Evolutionary conservation across 2,888 invertebrate species (phyloP), one percentile per base, ranked within the genome.

Genomic region (Acronicta leporina): DNA sequence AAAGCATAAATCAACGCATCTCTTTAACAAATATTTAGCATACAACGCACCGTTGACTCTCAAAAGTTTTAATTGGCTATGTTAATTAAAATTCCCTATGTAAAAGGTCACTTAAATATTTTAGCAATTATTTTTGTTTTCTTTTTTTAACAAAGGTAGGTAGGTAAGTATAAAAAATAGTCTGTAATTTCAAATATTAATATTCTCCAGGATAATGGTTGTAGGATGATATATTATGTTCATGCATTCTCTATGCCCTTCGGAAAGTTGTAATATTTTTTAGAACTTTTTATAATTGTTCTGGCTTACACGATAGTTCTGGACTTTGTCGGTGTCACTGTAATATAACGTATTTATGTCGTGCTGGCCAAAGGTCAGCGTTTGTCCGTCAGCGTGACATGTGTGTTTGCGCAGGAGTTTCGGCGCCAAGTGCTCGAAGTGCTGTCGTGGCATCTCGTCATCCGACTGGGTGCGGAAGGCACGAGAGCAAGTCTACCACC

Each of bases 401-500:
- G 61, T 76, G 41, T 68, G 46, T 63, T 81, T 84, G 80, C 75
- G 68, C 92, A 99, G 99, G 95, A 97, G 97, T 86, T 99, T 98
- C 91, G 98, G 99, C 66, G 97, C 98, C 58, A 99, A 99, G 94
- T 99, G 99, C 92, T 97, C 98, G 51, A 99, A 99, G 90, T 99
- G 99, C 92, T 96, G 97, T 79, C 96, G 99, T 54, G 97, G 97
- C 79, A 98, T 99, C 85, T 98, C 98, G 15, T 96, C 99, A 15
- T 98, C 98, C 45, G 99, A 99, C 94, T 99, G 99, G 99, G 99
- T 99, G 83, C 96, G 99, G 68, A 97, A 98, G 86, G 99, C 99
- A 38, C 95, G 98, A 53, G 97, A 98, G 85, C 97, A 98, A 89
- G 98, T 99, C 35, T 99, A 99, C 95, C 99, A 99, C 94, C 95